A percentile compares a stretch with the other conserved stretches of the same genome.
Conservation (phyloP, 2,888 invertebrate species). For the Dione vanillae region DNA sequence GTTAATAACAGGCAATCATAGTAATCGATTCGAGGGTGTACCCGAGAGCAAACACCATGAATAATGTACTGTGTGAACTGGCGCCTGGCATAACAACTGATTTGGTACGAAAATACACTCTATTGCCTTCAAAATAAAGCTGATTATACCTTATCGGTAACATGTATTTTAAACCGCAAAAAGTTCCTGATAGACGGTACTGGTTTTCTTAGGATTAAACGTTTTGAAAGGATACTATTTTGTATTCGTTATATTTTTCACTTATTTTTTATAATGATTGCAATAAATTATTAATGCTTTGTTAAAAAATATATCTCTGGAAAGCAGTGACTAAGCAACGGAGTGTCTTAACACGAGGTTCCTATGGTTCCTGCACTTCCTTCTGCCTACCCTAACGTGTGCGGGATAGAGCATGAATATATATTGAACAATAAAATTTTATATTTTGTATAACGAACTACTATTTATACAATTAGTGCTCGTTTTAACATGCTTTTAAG, state of each 20-base stretch:
- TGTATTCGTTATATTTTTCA: slow-evolving; percentile 8
- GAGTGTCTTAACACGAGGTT: too few relatives aligned
- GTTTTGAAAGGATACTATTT: slow-evolving; percentile 9
- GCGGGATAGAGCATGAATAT: too few relatives aligned
- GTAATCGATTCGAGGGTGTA: slow-evolving; percentile 55
- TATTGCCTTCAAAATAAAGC: neutral
- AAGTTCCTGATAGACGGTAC: slow-evolving; percentile 19
- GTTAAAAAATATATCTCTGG: too few relatives aligned
- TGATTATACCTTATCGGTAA: neutral
- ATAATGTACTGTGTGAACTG: slow-evolving; percentile 53
- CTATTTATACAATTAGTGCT: too few relatives aligned
- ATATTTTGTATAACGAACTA: too few relatives aligned
- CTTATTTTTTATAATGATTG: too few relatives aligned
- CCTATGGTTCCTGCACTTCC: too few relatives aligned
- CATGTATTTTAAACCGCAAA: slow-evolving; percentile 19
- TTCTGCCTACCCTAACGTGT: too few relatives aligned
- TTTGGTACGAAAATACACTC: neutral
- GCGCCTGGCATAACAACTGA: slow-evolving; percentile 30
- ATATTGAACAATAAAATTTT: too few relatives aligned
- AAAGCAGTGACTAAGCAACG: too few relatives aligned
- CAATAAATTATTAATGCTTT: too few relatives aligned
- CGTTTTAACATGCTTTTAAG: too few relatives aligned
- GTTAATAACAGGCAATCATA: slow-evolving; percentile 41
- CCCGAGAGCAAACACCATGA: slow-evolving; percentile 57
- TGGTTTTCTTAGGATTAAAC: slow-evolving; percentile 28